Evolutionary conservation across 2,888 invertebrate species (phyloP), one percentile per base, ranked within the genome.

Genomic region (Anodontia alba): DNA sequence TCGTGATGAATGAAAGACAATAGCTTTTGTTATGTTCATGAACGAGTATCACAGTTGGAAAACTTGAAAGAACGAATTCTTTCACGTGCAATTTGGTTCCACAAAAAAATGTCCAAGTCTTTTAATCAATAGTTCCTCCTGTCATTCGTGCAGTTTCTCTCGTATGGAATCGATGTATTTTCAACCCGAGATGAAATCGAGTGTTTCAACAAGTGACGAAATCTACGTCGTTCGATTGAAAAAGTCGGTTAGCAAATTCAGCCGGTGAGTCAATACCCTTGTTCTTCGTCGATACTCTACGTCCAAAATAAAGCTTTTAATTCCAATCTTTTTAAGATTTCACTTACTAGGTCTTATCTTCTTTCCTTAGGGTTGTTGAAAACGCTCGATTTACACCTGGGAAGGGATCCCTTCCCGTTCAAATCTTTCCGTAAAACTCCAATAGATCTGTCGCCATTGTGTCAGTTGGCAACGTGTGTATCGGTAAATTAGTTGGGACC

Each of bases 401-500:
- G 89, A 88, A 87, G 88, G 88, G 81, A 86, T 76, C 78, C 89
- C 86, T 84, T 78, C 88, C 89, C 84, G 73, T 81, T 83, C 70
- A 88, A 76, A 76, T 79, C 67, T 76, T 81, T 74, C 78, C 75
- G 75, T 66, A 76, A 51, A 75, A 75, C 62, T 51, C 70, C 51
- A 74, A 66, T 54, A 68, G 72, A 57, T 42, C 77, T 38, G 86
- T 86, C 87, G 88, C 89, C 89, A 89, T 89, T 88, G 88, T 89
- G 87, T 62, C 81, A 87, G 81, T 81, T 88, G 87, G 87, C 89
- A 88, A 89, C 89, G 89, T 89, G 89, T 88, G 83, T 54, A 85
- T 74, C 31, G 62, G 62, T 51, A 68, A 43, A 72, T 43, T 68
- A 62, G 67, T 26, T 33, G 54, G n/a, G 46, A 51, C 73, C 81